Conservation (phyloP, 1,140 invertebrate species). For the Drosophila pseudoananassae region DNA sequence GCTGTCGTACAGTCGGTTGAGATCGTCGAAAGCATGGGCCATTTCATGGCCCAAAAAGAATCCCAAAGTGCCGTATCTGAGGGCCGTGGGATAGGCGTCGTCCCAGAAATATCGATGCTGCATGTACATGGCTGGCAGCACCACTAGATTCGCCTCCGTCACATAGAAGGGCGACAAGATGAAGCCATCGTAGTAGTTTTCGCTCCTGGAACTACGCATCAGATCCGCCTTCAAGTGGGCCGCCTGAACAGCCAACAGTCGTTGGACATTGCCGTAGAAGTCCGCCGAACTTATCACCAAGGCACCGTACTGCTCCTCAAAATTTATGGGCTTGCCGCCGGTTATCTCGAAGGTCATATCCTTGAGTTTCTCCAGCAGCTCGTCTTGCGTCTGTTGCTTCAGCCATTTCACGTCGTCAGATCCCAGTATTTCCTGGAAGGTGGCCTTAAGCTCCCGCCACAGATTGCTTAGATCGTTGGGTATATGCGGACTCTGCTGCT, state of each 20-base stretch:
- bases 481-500: slow-evolving; percentile 53
- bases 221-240: slow-evolving; percentile 89
- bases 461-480: slow-evolving; percentile 47
- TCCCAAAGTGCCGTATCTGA: slow-evolving; percentile 98
- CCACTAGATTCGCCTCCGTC: slow-evolving; percentile 97
- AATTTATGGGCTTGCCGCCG: slow-evolving; percentile 46
- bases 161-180: slow-evolving; percentile 97
- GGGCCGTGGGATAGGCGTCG: slow-evolving; percentile 90
- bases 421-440: slow-evolving; percentile 50
- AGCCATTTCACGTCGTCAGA: slow-evolving; percentile 47
- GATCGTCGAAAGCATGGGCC: slow-evolving; percentile 88
- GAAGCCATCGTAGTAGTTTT: slow-evolving; percentile 91
- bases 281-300: slow-evolving; percentile 87
- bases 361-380: slow-evolving; percentile 61
- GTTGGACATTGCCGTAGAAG: slow-evolving; percentile 95
- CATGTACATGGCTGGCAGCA: slow-evolving; percentile 97
- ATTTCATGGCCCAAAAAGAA: slow-evolving; percentile 91
- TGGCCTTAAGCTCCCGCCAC: slow-evolving; percentile 62
- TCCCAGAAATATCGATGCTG: slow-evolving; percentile 97
- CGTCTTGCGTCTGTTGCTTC: slow-evolving; percentile 35
- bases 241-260: slow-evolving; percentile 88
- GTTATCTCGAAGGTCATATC: slow-evolving; percentile 62
- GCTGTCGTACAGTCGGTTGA: slow-evolving; percentile 87
- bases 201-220: slow-evolving; percentile 89
- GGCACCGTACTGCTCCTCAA: slow-evolving; percentile 84